Evolutionary conservation across 1,140 invertebrate genomes (phyloP).

Genomic region (Wiebesia pumilae): DNA sequence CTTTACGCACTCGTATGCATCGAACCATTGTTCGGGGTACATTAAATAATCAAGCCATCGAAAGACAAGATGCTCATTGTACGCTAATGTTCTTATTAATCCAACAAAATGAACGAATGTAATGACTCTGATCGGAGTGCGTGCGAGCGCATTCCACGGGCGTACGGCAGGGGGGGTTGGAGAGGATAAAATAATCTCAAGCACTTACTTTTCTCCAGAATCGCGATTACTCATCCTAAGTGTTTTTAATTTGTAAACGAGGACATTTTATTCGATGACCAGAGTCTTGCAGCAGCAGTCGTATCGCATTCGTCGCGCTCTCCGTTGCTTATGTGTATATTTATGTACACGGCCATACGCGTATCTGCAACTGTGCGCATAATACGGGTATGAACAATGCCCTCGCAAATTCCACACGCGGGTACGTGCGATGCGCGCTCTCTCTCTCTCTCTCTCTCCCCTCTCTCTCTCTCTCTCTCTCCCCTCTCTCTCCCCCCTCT

Average conservation of each 20-base stretch:
- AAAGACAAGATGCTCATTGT: background rate
- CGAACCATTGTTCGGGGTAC: background rate
- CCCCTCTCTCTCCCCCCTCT: too few relatives aligned
- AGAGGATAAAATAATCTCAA: slow-evolving; percentile 52
- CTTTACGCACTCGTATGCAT: background rate
- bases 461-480: too few relatives aligned
- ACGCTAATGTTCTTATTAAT: slow-evolving; percentile 16
- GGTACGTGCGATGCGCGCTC: background rate
- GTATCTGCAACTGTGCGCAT: background rate
- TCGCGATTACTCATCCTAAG: slow-evolving; percentile 61
- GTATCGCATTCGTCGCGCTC: background rate
- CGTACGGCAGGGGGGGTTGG: too few relatives aligned
- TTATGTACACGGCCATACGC: background rate
- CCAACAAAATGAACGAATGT: background rate
- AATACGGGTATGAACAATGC: background rate
- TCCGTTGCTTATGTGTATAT: too few relatives aligned
- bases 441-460: too few relatives aligned
- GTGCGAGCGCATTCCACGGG: background rate
- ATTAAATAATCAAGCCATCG: background rate
- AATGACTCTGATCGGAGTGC: background rate
- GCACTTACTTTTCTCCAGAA: slow-evolving; percentile 55
- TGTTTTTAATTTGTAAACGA: slow-evolving; percentile 66
- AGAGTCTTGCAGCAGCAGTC: background rate
- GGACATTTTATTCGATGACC: slow-evolving; percentile 57
- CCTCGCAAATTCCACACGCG: background rate